phyloP scores from a whole-genome alignment of 2,113 vertebrate species.

The Passer montanus region DNA sequence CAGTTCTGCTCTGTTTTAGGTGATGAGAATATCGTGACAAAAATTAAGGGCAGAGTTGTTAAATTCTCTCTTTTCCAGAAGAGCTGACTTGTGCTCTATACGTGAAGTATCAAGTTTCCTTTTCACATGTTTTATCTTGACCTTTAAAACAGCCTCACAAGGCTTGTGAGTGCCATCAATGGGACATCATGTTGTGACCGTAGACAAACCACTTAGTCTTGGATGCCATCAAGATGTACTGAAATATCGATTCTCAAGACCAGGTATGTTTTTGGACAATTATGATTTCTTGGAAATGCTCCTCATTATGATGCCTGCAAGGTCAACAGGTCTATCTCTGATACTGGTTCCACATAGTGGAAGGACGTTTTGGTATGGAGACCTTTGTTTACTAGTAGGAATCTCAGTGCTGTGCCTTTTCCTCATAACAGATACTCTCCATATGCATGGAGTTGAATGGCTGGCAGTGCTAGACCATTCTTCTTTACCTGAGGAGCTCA shows the following conservation, averaged over 20 bases:
- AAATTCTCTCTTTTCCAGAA: neutral
- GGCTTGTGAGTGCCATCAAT: neutral
- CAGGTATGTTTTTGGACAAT: neutral
- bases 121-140: neutral
- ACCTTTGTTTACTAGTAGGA: neutral
- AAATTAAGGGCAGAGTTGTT: neutral
- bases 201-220: neutral
- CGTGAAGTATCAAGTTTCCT: neutral
- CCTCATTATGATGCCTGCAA: neutral
- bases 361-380: neutral
- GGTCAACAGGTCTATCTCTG: neutral
- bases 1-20: neutral
- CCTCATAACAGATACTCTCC: neutral
- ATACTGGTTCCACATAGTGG: neutral
- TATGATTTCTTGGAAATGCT: neutral
- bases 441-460: neutral
- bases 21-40: neutral
- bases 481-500: neutral
- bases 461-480: neutral
- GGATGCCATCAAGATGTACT: neutral
- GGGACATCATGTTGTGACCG: neutral
- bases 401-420: neutral
- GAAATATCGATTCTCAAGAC: neutral
- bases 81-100: neutral
- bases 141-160: neutral